phyloP scores from a whole-genome alignment of 2,888 invertebrate genomes.

The Toxonevra muliebris region DNA sequence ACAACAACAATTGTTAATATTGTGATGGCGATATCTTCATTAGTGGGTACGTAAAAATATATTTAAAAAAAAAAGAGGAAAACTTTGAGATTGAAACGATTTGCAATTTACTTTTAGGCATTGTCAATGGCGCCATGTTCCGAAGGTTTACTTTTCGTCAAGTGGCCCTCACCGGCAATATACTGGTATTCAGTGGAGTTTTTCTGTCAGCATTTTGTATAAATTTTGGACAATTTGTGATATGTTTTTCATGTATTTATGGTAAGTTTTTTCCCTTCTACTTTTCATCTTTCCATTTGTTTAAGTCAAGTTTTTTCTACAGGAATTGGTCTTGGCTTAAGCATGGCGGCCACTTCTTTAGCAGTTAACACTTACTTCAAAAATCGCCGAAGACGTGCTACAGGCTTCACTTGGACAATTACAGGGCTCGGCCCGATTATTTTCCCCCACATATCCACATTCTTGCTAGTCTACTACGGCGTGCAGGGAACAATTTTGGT shows the following conservation, averaged over 20 bases:
- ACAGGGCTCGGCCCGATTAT: constrained; percentile 78
- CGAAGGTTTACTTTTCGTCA: constrained; percentile 74
- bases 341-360: constrained; percentile 74
- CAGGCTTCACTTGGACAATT: constrained; percentile 77
- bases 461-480: constrained; percentile 70
- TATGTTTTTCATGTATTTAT: constrained; percentile 74
- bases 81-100: no score
- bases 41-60: constrained; percentile 38
- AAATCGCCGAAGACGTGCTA: constrained; percentile 73
- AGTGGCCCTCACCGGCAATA: constrained; percentile 72
- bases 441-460: constrained; percentile 76
- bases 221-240: constrained; percentile 71
- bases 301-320: not conserved
- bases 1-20: constrained; percentile 78
- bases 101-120: constrained; percentile 3
- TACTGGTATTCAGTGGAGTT: constrained; percentile 70
- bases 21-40: constrained; percentile 73
- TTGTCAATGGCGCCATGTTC: constrained; percentile 76
- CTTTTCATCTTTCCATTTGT: not conserved
- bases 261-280: constrained; percentile 66
- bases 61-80: not conserved
- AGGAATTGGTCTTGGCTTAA: constrained; percentile 70
- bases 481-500: constrained; percentile 75
- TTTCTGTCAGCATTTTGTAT: constrained; percentile 71
- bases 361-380: constrained; percentile 81